Conservation (phyloP, 2,113 vertebrate species). For the Pungitius pungitius region DNA sequence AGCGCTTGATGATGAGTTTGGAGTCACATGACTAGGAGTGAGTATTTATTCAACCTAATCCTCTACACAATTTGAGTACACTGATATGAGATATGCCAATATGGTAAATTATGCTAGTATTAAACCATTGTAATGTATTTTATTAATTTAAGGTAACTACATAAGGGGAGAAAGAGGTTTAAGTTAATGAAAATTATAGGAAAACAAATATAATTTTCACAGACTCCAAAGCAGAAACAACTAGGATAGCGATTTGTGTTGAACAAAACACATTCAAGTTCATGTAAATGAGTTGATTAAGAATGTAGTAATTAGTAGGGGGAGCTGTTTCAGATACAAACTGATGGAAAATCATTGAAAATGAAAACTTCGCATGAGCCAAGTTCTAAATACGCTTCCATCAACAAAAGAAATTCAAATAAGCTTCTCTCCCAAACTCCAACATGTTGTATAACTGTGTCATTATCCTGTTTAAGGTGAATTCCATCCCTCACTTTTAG, state of each 20-base stretch:
- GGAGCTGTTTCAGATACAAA: neutral
- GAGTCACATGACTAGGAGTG: too few relatives aligned
- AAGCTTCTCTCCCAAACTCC: neutral
- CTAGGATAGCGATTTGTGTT: neutral
- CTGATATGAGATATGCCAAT: too few relatives aligned
- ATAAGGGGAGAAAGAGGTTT: neutral
- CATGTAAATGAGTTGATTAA: neutral
- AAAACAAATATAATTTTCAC: neutral
- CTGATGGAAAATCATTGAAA: neutral
- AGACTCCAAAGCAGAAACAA: neutral
- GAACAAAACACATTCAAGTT: neutral
- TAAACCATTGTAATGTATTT: neutral
- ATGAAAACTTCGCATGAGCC: neutral
- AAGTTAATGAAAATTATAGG: neutral
- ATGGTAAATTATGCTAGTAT: too few relatives aligned
- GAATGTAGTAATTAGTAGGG: neutral
- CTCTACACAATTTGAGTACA: too few relatives aligned
- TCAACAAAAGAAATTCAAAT: neutral
- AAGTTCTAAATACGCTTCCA: conserved; percentile 3
- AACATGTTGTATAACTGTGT: conserved; percentile 7
- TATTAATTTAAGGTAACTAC: neutral
- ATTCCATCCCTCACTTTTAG: neutral
- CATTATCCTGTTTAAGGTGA: neutral
- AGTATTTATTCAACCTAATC: neutral
- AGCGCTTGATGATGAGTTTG: neutral